These are phyloP conservation scores for Drosophila sordidula DNA, from an alignment of 2,888 invertebrate genomes.

Conservation along the genomic window DNA sequence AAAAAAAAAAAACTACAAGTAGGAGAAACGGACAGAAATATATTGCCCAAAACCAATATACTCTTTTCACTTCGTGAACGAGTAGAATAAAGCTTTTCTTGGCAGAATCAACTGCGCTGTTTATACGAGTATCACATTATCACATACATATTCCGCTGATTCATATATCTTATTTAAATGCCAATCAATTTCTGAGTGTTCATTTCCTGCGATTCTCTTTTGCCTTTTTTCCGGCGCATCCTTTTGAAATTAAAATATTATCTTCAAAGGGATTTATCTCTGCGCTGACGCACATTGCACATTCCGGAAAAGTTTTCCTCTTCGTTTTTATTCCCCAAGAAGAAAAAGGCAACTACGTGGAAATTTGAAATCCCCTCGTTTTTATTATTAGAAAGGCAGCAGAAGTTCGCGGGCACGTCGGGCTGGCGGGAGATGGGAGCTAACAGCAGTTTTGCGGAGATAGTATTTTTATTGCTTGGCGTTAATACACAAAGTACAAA, in stretches of 20 bases:
- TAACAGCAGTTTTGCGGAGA: no score
- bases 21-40: no score
- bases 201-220: neutral
- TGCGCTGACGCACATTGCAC: neutral
- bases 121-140: neutral
- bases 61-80: no score
- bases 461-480: conserved; percentile 54
- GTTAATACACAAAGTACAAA: conserved; percentile 23
- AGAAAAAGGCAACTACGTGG: conserved; percentile 37
- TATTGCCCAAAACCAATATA: no score
- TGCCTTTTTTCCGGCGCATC: neutral
- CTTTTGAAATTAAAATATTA: conserved; percentile 2
- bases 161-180: neutral
- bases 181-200: neutral
- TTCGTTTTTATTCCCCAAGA: neutral
- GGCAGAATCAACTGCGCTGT: conserved; percentile 26
- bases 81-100: neutral
- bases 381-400: conserved; percentile 16
- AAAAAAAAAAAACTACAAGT: no score
- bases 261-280: conserved; percentile 10
- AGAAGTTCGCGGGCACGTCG: conserved; percentile 11
- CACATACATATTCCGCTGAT: no score
- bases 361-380: conserved; percentile 29
- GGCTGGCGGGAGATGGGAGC: conserved; percentile 16
- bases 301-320: conserved; percentile 2